Evolutionary conservation across 2,797 vertebrate species (phyloP), one percentile per base, ranked within the genome.

Genomic region (Smutsia gigantea): DNA sequence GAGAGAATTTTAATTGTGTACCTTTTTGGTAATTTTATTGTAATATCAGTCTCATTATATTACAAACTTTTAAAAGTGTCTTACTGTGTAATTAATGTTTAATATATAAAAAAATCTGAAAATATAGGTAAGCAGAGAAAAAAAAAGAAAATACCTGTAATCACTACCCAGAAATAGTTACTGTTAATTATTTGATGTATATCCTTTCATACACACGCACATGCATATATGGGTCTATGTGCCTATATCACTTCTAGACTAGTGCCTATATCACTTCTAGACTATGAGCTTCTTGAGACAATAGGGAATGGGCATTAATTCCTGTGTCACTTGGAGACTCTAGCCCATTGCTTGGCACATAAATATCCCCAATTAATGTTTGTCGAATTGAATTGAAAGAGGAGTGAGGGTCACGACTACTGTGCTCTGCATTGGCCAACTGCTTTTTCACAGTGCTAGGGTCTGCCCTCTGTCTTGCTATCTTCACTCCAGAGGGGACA

Each of bases 21-120:
- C 4, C 1, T 89, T 68, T 23, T 57, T 87, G 55, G 79, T 94
- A 89, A 83, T 53, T 91, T 61, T 94, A 42, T 72, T 82, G 13
- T 91, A 72, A 55, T 72, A 29, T 69, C 19, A 84, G 31, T 53
- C 27, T 84, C 6, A 39, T 1, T 61, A 46, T 49, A 34, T 82
- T 82, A n/a, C 64, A 86, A 78, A 89, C 4, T 79, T 87, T 77
- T 64, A 57, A 71, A 84, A 27, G 68, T 78, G 6, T 63, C 53
- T 95, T 91, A 82, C 27, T 55, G 25, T 96, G 55, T 29, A 78
- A 83, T 85, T 91, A 61, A 69, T 85, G 6, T 79, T 82, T 93
- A 81, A 23, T 86, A 23, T 86, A 39, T 74, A 87, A 92, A 71
- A 71, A 95, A 92, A 64, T 68, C 46, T 61, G 29, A 87, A 95